phyloP scores from a whole-genome alignment of 2,888 invertebrate genomes.

The Microctonus brassicae region DNA sequence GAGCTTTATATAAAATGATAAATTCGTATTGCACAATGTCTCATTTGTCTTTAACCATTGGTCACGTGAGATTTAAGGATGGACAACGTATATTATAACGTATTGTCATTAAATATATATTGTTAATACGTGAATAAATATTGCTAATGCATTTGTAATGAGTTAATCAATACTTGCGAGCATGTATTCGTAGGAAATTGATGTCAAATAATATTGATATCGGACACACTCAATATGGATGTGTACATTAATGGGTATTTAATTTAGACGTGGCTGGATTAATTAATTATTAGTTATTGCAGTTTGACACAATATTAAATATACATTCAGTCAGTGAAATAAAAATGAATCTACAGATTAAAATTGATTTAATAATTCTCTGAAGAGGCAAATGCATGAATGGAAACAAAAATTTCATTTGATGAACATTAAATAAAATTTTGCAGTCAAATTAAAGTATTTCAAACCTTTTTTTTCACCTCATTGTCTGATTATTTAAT shows the following conservation, averaged over 20 bases:
- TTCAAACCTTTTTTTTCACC: too few species aligned
- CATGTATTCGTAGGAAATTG: background rate
- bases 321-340: background rate
- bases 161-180: constrained; percentile 9
- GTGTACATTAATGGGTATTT: background rate
- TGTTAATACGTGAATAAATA: too few species aligned
- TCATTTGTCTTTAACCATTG: constrained; percentile 22
- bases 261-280: background rate
- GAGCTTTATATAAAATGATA: background rate
- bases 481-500: too few species aligned
- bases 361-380: too few species aligned
- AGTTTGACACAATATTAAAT: background rate
- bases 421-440: too few species aligned
- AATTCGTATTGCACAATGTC: constrained; percentile 1
- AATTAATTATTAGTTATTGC: background rate
- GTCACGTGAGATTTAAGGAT: background rate
- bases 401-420: too few species aligned
- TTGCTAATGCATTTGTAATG: constrained; percentile 17
- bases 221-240: background rate
- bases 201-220: background rate
- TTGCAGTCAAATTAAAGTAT: too few species aligned
- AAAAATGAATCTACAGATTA: background rate
- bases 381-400: too few species aligned
- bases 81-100: too few species aligned
- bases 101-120: background rate